Evolutionary conservation across 2,888 invertebrate genomes (phyloP), one percentile per base, ranked within the genome.

Genomic region (Toxonevra muliebris): DNA sequence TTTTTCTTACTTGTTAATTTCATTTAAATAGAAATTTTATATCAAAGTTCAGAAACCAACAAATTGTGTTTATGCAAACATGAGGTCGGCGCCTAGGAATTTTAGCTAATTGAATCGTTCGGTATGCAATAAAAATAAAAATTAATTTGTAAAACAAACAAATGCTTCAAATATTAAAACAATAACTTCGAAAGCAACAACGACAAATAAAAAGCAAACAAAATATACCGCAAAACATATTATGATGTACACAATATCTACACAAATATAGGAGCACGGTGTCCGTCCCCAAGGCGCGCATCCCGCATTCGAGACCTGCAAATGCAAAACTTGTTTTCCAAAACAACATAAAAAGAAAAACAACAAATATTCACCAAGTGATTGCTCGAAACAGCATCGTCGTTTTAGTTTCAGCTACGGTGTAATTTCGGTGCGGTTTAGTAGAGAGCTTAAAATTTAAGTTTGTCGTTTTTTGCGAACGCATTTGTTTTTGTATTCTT

Each of bases 101-200:
- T 30, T 30, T 30, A 66, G 43, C 66, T 61, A 61, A 66, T 61
- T 57, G 57, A 50, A 66, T 57, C 60, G 61, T 52, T 52, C 20
- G 5, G 48, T 59, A 55, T 30, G 30, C 30, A 30, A 45, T 66
- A 61, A 41, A 48, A 42, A 48, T 57, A 61, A 42, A 67, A 62
- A 58, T 67, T 62, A 67, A 67, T 67, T 67, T 62, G 58, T 55
- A 62, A 67, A 67, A 67, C 67, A 67, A 67, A 67, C 62, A 62
- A 62, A 66, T 30, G 30, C 30, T 30, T 4, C 30, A 30, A 30
- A 30, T 2, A 30, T 30, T 30, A 30, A 30, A 30, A 30, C 30
- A 30, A 30, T 30, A 30, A 30, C 30, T 30, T 30, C 30, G 30
- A 30, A 30, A 30, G 30, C 30, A 30, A 30, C 30, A 30, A 30